phyloP scores from a whole-genome alignment of 2,113 vertebrate species.

The Pipa parva region DNA sequence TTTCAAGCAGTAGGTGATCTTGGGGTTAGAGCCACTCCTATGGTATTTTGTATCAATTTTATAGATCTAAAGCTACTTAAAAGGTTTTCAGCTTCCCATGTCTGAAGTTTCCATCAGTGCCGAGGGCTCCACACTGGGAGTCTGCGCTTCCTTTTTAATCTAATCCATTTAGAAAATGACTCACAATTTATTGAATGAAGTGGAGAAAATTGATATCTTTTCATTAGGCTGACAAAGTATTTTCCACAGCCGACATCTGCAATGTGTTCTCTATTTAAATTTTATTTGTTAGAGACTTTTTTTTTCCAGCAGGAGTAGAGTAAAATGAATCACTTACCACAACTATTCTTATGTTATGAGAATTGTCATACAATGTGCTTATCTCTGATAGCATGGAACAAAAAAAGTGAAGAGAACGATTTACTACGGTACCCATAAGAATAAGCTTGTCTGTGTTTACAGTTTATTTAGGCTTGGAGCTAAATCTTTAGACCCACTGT shows the following conservation, averaged over 20 bases:
- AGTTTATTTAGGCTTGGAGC: background rate
- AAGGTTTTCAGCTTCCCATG: constrained; percentile 46
- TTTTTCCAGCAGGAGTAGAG: constrained; percentile 53
- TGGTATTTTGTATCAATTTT: constrained; percentile 44
- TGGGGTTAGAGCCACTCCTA: constrained; percentile 42
- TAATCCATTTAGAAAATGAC: constrained; percentile 71
- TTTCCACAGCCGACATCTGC: constrained; percentile 64
- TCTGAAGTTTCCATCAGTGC: constrained; percentile 50
- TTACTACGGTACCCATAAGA: too few relatives aligned
- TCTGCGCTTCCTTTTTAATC: constrained; percentile 68
- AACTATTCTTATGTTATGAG: constrained; percentile 46
- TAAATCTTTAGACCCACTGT: constrained; percentile 1
- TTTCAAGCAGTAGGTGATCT: constrained; percentile 46
- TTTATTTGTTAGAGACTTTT: constrained; percentile 67
- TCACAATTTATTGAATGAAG: constrained; percentile 67
- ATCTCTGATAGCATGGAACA: background rate
- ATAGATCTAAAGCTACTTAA: constrained; percentile 40
- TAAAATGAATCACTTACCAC: constrained; percentile 55
- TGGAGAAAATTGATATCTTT: constrained; percentile 70
- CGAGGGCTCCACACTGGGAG: constrained; percentile 52
- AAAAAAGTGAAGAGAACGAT: constrained; percentile 10
- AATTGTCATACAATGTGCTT: background rate
- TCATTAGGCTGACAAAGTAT: constrained; percentile 70
- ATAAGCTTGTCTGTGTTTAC: background rate
- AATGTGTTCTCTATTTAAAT: constrained; percentile 70